Conservation (phyloP, 2,113 vertebrate species). For the Pitta sordida region DNA sequence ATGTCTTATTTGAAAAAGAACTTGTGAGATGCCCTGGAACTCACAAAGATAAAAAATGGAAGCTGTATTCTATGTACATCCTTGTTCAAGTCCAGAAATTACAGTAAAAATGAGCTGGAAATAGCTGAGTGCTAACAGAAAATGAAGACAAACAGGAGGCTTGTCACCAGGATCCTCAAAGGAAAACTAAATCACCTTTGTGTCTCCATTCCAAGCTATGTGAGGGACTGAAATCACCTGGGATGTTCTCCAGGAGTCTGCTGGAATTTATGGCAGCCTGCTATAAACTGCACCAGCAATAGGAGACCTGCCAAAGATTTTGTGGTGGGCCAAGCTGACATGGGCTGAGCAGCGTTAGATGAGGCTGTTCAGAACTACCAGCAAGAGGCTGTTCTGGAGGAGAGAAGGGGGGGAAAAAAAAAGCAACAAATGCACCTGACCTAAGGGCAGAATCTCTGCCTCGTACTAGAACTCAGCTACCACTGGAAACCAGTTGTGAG, state of each 20-base stretch:
- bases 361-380: not conserved
- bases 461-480: fast-evolving
- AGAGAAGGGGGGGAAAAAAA: not conserved
- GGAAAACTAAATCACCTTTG: not conserved
- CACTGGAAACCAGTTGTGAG: not conserved
- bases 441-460: not conserved
- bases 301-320: not conserved
- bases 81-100: not conserved
- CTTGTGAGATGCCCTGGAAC: not conserved
- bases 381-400: not conserved
- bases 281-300: not conserved
- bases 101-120: not conserved
- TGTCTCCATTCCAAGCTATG: not conserved
- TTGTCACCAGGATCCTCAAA: not conserved
- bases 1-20: not conserved
- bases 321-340: not conserved
- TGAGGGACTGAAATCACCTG: not conserved
- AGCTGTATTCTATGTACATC: not conserved
- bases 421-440: not conserved
- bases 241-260: not conserved
- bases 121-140: not conserved
- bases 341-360: not conserved
- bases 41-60: not conserved
- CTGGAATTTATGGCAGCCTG: not conserved
- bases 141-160: not conserved